Evolutionary conservation across 2,797 vertebrate genomes (phyloP).

Genomic region (Poecilia wingei): DNA sequence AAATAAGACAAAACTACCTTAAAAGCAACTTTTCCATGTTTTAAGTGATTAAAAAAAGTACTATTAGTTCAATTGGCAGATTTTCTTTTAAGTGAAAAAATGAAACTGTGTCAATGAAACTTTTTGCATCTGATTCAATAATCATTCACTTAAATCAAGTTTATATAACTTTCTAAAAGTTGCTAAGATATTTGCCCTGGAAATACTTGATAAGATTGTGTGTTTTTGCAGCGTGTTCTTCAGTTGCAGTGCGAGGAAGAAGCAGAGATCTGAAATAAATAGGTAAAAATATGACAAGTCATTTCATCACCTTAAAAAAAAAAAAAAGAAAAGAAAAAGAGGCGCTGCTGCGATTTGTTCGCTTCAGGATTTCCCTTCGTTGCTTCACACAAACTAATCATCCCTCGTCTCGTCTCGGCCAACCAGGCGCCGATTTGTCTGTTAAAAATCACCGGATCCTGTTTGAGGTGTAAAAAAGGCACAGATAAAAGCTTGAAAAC

Average conservation of each 20-base stretch:
- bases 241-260: constrained; percentile 35
- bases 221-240: constrained; percentile 36
- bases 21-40: too few species aligned
- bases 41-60: too few species aligned
- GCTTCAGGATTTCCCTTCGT: constrained; percentile 31
- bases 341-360: constrained; percentile 45
- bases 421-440: constrained; percentile 11
- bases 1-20: too few species aligned
- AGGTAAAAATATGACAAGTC: constrained; percentile 54
- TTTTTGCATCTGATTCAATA: too few species aligned
- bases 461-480: constrained; percentile 50
- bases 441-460: constrained; percentile 29
- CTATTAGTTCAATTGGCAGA: too few species aligned
- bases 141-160: too few species aligned
- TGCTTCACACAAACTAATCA: constrained; percentile 52
- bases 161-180: too few species aligned
- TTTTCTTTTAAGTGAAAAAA: too few species aligned
- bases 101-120: too few species aligned
- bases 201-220: too few species aligned
- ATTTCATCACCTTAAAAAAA: constrained; percentile 54
- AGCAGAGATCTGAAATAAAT: constrained; percentile 53
- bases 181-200: too few species aligned
- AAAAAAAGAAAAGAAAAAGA: constrained; percentile 20
- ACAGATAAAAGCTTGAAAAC: constrained; percentile 43
- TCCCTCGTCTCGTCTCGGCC: background rate